phyloP scores from a whole-genome alignment of 2,888 invertebrate species.

The Eristalis pertinax region DNA sequence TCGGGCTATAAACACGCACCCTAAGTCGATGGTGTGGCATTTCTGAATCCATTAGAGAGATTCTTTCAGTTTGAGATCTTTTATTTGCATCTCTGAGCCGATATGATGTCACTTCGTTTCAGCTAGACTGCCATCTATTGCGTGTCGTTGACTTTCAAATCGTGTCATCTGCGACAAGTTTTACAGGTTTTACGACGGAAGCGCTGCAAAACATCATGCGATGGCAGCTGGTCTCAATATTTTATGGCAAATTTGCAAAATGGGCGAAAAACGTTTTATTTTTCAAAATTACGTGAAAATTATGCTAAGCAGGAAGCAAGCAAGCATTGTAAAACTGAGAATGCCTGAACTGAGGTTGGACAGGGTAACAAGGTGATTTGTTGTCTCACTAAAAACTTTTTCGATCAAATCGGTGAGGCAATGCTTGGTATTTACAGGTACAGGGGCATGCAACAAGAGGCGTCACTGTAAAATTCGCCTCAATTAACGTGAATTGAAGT shows the following conservation, averaged over 20 bases:
- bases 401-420: too few species aligned
- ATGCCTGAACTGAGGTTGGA: too few species aligned
- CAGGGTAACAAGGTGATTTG: too few species aligned
- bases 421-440: too few species aligned
- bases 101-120: background rate
- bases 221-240: background rate
- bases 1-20: background rate
- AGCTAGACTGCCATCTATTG: background rate
- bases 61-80: background rate
- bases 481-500: too few species aligned
- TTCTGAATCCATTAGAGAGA: background rate
- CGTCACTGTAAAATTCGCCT: too few species aligned
- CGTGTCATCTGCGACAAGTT: background rate
- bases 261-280: background rate
- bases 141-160: background rate
- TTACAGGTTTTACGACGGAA: background rate
- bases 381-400: too few species aligned
- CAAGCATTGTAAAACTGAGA: background rate
- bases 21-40: background rate
- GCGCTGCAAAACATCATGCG: background rate
- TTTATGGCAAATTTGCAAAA: background rate
- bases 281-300: background rate
- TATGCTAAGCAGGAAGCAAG: background rate
- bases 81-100: background rate
- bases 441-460: too few species aligned